Conservation (phyloP, 2,113 vertebrate genomes). For the human (Homo sapiens) region GRCh38 chr6:71198001-71198500, state of each 20-base stretch:
- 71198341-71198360: constrained; percentile 1
- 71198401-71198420: not conserved
- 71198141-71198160: not conserved
- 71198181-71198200: not conserved
- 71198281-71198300: not conserved
- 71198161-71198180: not conserved
- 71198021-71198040: not conserved
- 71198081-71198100: not conserved
- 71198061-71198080: not conserved
- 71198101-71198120: not conserved
- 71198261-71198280: not conserved
- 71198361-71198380: not conserved
- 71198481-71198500: too few species aligned
- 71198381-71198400: not conserved
- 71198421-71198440: not conserved
- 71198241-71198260: not conserved
- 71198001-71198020: not conserved
- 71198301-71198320: not conserved
- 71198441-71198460: not conserved
- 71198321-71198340: not conserved
- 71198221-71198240: not conserved
- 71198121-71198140: not conserved
- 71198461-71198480: not conserved
- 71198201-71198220: not conserved
- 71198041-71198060: not conserved